These are phyloP conservation scores for Anoura caudifer DNA, from an alignment of 2,113 vertebrate species.

Conservation along the genomic window DNA sequence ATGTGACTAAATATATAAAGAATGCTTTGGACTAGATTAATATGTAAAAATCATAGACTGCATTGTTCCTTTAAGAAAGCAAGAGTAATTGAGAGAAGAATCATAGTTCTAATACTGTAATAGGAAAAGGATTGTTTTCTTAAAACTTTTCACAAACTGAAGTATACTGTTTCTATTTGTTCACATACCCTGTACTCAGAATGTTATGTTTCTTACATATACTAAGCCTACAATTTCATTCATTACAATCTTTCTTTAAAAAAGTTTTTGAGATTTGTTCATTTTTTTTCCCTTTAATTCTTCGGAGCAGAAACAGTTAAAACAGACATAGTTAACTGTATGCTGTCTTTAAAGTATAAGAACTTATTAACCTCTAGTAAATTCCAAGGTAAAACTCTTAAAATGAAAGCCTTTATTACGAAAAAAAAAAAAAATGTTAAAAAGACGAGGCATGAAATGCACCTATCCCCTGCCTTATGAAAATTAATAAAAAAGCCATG, in stretches of 20 bases:
- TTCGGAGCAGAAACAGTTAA: constrained; percentile 25
- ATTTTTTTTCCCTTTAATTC: not conserved
- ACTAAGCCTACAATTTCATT: not conserved
- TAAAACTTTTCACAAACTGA: constrained; percentile 30
- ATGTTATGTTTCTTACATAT: constrained; percentile 22
- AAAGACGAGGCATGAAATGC: constrained; percentile 15
- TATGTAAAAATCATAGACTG: not conserved
- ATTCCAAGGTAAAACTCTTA: constrained; percentile 20
- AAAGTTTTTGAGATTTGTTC: not conserved
- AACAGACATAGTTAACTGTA: not conserved
- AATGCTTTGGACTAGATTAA: not conserved
- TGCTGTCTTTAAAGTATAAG: constrained; percentile 45
- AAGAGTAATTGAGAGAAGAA: not conserved
- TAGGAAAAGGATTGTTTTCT: constrained; percentile 2
- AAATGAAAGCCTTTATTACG: constrained; percentile 4
- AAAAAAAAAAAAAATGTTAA: constrained; percentile 31
- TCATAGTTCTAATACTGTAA: not conserved
- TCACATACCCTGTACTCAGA: not conserved
- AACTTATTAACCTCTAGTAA: constrained; percentile 13
- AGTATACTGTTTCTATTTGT: not conserved
- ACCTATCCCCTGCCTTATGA: not conserved
- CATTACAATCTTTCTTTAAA: not conserved
- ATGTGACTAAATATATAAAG: not conserved
- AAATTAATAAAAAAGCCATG: not conserved
- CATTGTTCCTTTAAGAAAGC: constrained; percentile 19